Conservation (phyloP, 2,888 invertebrate species). For the Agonopterix alstromeriana region DNA sequence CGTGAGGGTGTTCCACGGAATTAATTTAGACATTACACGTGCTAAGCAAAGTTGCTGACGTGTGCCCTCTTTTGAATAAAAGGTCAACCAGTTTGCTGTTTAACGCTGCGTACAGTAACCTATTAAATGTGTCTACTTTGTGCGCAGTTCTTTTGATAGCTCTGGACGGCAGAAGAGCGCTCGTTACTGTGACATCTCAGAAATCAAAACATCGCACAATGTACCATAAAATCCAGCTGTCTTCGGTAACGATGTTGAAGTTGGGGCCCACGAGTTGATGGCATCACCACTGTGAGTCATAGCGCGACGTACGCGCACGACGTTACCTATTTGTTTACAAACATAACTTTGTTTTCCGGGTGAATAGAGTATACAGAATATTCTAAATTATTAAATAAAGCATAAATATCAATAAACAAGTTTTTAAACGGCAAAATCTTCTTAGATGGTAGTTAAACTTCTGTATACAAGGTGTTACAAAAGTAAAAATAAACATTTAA, state of each 20-base stretch:
- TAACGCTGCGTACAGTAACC: no score
- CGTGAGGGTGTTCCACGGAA: slow-evolving; percentile 28
- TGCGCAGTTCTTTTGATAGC: no score
- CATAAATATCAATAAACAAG: background rate
- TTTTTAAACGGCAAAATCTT: background rate
- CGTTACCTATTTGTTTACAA: slow-evolving; percentile 43
- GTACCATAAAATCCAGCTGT: background rate
- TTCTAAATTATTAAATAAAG: background rate
- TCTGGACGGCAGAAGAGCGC: no score
- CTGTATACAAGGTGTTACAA: background rate
- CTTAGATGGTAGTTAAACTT: background rate
- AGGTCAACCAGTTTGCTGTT: slow-evolving; percentile 5
- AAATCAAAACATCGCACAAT: background rate
- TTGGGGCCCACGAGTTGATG: slow-evolving; percentile 31
- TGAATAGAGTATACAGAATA: no score
- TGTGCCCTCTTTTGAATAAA: slow-evolving; percentile 10
- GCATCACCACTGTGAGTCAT: slow-evolving; percentile 55
- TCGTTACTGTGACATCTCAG: no score
- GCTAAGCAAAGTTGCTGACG: slow-evolving; percentile 15
- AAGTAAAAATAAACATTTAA: no score
- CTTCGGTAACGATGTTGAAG: background rate
- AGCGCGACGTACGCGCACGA: slow-evolving; percentile 22
- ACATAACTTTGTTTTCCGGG: slow-evolving; percentile 14
- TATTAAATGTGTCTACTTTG: background rate
- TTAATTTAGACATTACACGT: slow-evolving; percentile 30